phyloP scores from a whole-genome alignment of 2,888 invertebrate genomes.

The Ligdia adustata region DNA sequence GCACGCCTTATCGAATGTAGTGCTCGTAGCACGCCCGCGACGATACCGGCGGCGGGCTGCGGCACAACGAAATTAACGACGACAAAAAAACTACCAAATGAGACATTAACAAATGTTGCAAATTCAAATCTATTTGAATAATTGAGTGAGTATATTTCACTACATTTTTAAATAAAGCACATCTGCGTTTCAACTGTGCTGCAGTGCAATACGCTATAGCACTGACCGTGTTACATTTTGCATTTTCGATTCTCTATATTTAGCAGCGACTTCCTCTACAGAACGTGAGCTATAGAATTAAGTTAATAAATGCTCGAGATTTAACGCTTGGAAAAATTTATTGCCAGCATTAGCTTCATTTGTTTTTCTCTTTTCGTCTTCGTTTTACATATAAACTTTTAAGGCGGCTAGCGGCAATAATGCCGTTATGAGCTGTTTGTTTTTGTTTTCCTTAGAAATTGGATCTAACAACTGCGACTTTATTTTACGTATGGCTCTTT shows the following conservation, averaged over 20 bases:
- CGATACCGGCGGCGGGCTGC: slow-evolving; percentile 36
- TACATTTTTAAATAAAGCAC: no score
- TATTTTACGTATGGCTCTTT: no score
- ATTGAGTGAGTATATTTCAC: background rate
- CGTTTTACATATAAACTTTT: background rate
- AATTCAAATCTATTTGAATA: slow-evolving; percentile 19
- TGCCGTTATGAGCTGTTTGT: background rate
- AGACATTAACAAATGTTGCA: slow-evolving; percentile 36
- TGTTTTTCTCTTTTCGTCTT: slow-evolving; percentile 2
- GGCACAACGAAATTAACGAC: slow-evolving; percentile 54
- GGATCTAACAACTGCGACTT: no score
- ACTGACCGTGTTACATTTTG: background rate
- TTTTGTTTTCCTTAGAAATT: background rate
- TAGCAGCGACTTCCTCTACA: slow-evolving; percentile 11
- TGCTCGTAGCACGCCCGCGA: slow-evolving; percentile 42
- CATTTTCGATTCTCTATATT: slow-evolving; percentile 5
- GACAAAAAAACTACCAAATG: slow-evolving; percentile 56
- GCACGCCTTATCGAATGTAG: slow-evolving; percentile 77
- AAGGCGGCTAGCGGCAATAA: no score
- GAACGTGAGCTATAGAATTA: background rate
- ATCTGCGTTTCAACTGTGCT: no score
- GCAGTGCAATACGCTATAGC: no score
- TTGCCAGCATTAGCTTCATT: slow-evolving; percentile 12
- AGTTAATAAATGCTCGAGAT: slow-evolving; percentile 37
- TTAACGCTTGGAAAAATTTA: slow-evolving; percentile 14